phyloP scores from a whole-genome alignment of 2,113 vertebrate species.

The Epinephelus fuscoguttatus region DNA sequence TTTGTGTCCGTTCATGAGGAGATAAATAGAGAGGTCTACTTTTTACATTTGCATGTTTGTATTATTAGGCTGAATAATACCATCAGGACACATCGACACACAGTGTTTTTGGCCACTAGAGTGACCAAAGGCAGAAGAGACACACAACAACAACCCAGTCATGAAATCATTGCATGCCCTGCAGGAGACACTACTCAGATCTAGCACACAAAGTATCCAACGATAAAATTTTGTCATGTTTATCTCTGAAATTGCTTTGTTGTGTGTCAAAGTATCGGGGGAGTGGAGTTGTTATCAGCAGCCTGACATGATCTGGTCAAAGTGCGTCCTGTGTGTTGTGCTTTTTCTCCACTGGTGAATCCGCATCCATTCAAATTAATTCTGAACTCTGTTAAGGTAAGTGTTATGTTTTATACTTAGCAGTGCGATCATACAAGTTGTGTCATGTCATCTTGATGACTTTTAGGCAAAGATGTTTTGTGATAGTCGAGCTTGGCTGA shows the following conservation, averaged over 20 bases:
- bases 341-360: conserved; percentile 27
- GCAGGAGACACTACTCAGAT: background rate
- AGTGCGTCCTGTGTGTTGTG: conserved; percentile 65
- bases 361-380: conserved; percentile 46
- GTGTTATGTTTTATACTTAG: conserved; percentile 16
- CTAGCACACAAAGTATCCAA: background rate
- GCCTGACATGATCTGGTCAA: conserved; percentile 74
- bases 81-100: background rate
- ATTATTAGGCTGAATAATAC: background rate
- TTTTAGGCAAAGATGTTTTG: conserved; percentile 11
- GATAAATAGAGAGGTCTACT: background rate
- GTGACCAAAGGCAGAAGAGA: background rate
- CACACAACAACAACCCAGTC: background rate
- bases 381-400: conserved; percentile 66
- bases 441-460: background rate
- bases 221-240: conserved; percentile 27
- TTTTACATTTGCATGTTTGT: background rate
- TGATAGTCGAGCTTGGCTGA: background rate
- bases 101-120: background rate
- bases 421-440: background rate
- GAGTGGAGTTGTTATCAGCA: conserved; percentile 81
- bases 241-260: conserved; percentile 53
- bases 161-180: background rate
- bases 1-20: background rate
- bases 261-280: conserved; percentile 68